Evolutionary conservation across 2,888 invertebrate species (phyloP), one percentile per base, ranked within the genome.

Genomic region (Salpingus planirostris): DNA sequence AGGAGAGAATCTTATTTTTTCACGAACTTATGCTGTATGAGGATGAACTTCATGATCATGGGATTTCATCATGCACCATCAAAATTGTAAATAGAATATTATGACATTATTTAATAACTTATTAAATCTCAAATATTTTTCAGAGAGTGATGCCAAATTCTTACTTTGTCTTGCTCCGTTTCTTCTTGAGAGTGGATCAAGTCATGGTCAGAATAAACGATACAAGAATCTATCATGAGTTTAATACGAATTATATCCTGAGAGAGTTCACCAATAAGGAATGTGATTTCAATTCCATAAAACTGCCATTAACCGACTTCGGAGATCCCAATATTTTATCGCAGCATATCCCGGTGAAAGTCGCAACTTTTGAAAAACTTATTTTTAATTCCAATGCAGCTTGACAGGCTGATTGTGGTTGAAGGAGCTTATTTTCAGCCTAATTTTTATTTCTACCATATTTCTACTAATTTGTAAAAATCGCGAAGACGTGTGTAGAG

Each of bases 21-120:
- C 84, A 90, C 49, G 93, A 97, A 60, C 67, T 97, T 15, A 83
- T 88, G 33, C 67, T 98, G 21, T 99, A 87, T 69, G 98, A 99
- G 68, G 98, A 99, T 70, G 98, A 98, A 64, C 67, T 98, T 26
- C 96, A 96, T 59, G 98, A 98, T 66, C 90, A 98, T 70, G 98
- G 98, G 10, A 82, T 89, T 32, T 89, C 97, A 2, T 80, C 85
- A 29, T 74, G 83, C 49, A 84, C 82, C 42, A 89, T 92, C 1
- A 93, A 96, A 80, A 87, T 98, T 69, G 93, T 93, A 71, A 78
- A 79, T 70, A 2, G 3, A 2, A 21, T 26, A 8, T n/a, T n/a
- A n/a, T n/a, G n/a, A n/a, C 2, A 28, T 14, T 31, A 21, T 15
- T 31, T 18, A 29, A 5, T 3, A 26, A 23, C 29, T 15, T 25